Evolutionary conservation across 2,113 vertebrate species (phyloP).

Genomic region (Struthidea cinerea): DNA sequence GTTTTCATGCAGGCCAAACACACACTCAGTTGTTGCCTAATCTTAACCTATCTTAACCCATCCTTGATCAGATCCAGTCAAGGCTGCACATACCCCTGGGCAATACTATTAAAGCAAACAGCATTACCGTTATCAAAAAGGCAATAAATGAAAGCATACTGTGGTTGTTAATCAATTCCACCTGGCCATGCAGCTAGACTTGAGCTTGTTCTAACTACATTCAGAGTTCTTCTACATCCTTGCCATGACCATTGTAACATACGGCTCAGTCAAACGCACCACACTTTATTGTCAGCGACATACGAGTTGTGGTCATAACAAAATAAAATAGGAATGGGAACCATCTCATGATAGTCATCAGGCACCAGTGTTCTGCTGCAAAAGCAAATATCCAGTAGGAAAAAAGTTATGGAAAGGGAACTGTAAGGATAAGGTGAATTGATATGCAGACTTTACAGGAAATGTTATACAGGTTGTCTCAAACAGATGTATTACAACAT

Average conservation of each 20-base stretch:
- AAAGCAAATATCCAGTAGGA: not conserved
- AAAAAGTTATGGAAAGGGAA: not conserved
- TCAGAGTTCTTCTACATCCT: not conserved
- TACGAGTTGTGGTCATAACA: accelerated
- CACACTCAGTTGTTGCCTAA: not conserved
- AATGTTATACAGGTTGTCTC: not conserved
- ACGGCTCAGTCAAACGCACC: not conserved
- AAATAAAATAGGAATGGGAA: not conserved
- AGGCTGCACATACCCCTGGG: not conserved
- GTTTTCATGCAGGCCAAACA: not conserved
- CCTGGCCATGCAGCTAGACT: not conserved
- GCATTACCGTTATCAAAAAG: not conserved
- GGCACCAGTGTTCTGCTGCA: not conserved
- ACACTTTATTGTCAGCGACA: not conserved
- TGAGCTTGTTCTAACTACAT: not conserved
- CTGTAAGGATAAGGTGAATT: not conserved
- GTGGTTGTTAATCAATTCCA: not conserved
- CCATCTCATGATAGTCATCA: not conserved
- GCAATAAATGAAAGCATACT: not conserved
- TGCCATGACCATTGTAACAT: not conserved
- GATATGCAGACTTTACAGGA: not conserved
- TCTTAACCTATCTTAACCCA: not conserved
- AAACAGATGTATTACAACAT: not conserved
- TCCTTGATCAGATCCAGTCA: not conserved
- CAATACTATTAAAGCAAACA: not conserved